These are phyloP conservation scores for Centropus bengalensis DNA, from an alignment of 2,113 vertebrate species.

Conservation along the genomic window DNA sequence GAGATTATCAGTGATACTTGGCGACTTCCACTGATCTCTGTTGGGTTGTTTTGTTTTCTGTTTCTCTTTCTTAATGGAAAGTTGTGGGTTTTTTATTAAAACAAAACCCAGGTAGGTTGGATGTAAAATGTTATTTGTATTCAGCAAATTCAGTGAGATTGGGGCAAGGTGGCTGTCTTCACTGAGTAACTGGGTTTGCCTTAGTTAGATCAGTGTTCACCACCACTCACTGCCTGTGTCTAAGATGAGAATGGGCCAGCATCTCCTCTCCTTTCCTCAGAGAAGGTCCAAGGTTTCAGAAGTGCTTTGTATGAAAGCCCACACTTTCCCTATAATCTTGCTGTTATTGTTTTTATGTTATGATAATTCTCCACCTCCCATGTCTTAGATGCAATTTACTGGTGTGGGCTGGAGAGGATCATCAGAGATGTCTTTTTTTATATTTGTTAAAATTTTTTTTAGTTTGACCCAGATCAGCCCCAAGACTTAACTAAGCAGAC, in stretches of 20 bases:
- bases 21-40: not conserved
- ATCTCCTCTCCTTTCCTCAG: not conserved
- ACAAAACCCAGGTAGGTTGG: not conserved
- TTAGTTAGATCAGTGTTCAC: not conserved
- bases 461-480: not conserved
- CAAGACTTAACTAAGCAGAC: not conserved
- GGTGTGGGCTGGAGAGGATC: not conserved
- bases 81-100: not conserved
- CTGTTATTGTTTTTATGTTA: not conserved
- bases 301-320: not conserved
- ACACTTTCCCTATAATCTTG: not conserved
- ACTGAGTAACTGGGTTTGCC: not conserved
- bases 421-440: not conserved
- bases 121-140: not conserved
- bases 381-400: not conserved
- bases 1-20: not conserved
- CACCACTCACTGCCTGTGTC: not conserved
- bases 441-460: not conserved
- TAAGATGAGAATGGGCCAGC: not conserved
- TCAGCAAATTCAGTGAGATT: not conserved
- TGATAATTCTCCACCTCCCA: not conserved
- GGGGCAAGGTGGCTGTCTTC: not conserved
- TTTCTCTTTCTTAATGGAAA: not conserved
- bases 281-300: not conserved
- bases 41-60: not conserved